Base-by-base conservation (phyloP, 2,888 invertebrate genomes). In the Nomada fucata region DNA sequence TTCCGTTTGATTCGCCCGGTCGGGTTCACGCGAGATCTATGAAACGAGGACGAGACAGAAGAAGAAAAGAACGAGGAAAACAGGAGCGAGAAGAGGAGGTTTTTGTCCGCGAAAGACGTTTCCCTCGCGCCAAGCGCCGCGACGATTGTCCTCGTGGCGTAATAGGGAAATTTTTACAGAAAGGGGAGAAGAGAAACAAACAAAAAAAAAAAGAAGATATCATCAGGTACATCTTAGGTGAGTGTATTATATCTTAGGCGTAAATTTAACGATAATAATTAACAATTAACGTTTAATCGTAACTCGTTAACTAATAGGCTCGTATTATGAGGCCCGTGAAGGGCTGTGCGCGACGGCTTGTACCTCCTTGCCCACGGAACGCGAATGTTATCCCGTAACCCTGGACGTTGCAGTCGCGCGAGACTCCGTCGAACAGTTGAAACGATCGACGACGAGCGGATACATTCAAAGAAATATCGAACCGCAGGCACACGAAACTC, bases 191-290 rank as follows among this genome's bases (percentile, higher is more conserved):
- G 52, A 47, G 15, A 50, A 23, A 23, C 23, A 23, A 23, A n/a
- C n/a, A n/a, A 23, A 23, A 23, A 23, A 65, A 65, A 36, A 36
- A 20, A 53, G 44, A 79, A 87, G 87, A 90, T 91, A 92, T 92
- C 91, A 91, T 91, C 90, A 89, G 91, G 89, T 91, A 90, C 87
- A 89, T 91, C 84, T 89, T 91, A 92, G 90, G 88, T 92, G 89
- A 92, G 89, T 91, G 91, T 92, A 92, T 91, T 91, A 92, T 92
- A 92, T 89, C 88, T 87, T 91, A 92, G 90, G 85, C 83, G 89
- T 90, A 88, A 90, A 88, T 88, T 91, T 92, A 91, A 91, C 85
- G 90, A 90, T 91, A 90, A 91, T 91, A 90, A 91, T 91, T 91
- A 90, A 90, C 86, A 87, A 90, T 86, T 92, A 91, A 92, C 87